These are phyloP conservation scores for Aleiodes leptofemur DNA, from an alignment of 2,888 invertebrate species.

Conservation along the genomic window DNA sequence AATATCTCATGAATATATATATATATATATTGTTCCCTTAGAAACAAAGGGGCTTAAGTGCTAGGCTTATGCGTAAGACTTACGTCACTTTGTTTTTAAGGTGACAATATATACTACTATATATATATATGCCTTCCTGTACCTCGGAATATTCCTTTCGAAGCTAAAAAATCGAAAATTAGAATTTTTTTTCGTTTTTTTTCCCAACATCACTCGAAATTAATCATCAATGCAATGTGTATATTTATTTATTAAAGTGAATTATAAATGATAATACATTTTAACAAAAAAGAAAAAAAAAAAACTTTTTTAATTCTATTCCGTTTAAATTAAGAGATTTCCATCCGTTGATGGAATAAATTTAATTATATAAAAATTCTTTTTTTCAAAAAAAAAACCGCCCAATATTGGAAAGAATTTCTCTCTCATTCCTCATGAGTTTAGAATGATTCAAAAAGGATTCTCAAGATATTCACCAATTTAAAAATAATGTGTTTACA, in stretches of 20 bases:
- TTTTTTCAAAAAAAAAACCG: no score
- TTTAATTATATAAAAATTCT: background rate
- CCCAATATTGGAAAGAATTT: background rate
- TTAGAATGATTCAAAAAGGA: conserved; percentile 1
- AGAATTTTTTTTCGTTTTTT: no score
- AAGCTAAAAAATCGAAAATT: no score
- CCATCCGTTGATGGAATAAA: background rate
- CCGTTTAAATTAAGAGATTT: background rate
- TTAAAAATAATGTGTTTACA: conserved; percentile 27
- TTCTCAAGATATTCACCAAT: conserved; percentile 1
- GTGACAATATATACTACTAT: no score
- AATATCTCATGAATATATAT: no score
- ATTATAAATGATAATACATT: conserved; percentile 1
- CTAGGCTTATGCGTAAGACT: no score
- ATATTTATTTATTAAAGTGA: conserved; percentile 33
- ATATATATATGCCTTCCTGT: no score
- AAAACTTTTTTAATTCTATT: background rate
- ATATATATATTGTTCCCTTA: no score
- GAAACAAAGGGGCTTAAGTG: no score
- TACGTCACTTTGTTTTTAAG: no score
- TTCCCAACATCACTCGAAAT: background rate
- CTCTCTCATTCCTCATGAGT: background rate
- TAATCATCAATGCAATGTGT: conserved; percentile 17
- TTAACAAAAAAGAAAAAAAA: background rate
- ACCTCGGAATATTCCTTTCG: no score